Base-by-base conservation (phyloP, 2,888 invertebrate species). In the Gastracanthus pulcherrimus region DNA sequence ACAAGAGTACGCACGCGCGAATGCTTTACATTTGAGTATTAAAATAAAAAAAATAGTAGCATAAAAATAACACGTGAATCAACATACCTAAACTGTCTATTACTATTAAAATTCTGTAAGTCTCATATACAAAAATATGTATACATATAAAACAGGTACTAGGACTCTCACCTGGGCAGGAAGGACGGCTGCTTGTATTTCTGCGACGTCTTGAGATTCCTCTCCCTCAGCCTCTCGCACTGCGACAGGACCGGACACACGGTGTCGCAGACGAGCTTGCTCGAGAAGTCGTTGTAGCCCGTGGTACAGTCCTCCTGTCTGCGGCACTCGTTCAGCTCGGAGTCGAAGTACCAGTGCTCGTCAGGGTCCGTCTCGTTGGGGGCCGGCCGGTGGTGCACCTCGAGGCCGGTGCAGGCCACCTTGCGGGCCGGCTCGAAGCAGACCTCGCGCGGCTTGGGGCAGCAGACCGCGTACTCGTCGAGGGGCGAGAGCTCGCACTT, bases 221-320 rank as follows among this genome's bases (percentile, higher is more conserved):
- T 96, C 87, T 97, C 95, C 4, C 96, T 93, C 0, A 96, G 92
- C 60, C 96, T 93, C 89, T 97, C 97, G 88, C 97, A 97, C 62
- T 96, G 95, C 34, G 96, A 96, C 38, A 97, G 90, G 2, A 96
- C 96, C 93, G 97, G 97, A 88, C 97, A 97, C 0, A 97, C 96
- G 16, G 94, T 93, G 84, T 95, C 95, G 91, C 97, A 97, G 85
- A 96, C 95, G 38, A 95, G 93, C 87, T 96, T 95, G 45, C 95
- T 95, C 78, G 95, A 94, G 92, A 98, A 98, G 89, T 97, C 96
- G 91, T 98, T 98, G 89, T 96, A 96, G 88, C 96, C 97, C 58
- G 96, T 95, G 60, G 95, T 95, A 88, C 96, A 96, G n/a, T 95
- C 95, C 23, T 91, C 92, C 90, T 97, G 95, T 11, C 93, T 90